phyloP scores from a whole-genome alignment of 2,113 vertebrate genomes.

The Chionomys nivalis region DNA sequence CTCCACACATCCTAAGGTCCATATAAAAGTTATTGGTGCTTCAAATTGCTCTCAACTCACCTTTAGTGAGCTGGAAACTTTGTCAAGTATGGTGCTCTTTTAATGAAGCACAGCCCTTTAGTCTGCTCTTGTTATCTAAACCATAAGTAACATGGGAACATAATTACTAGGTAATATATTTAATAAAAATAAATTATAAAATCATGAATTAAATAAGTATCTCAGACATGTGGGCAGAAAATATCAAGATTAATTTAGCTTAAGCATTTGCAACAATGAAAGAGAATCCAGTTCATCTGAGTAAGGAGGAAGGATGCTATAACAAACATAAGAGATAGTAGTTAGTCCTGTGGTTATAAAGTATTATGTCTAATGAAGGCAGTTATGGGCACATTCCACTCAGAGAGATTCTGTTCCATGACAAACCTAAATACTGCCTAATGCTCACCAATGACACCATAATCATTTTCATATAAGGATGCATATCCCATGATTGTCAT shows the following conservation, averaged over 20 bases:
- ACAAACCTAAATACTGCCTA: not conserved
- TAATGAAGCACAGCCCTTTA: not conserved
- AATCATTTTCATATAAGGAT: not conserved
- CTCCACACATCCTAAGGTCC: not conserved
- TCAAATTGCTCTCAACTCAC: not conserved
- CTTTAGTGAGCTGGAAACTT: not conserved
- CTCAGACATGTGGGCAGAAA: not conserved
- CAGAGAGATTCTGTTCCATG: not conserved
- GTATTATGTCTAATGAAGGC: not conserved
- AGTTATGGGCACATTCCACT: not conserved
- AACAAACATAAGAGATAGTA: not conserved
- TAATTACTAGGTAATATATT: not conserved
- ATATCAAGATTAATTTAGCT: not conserved
- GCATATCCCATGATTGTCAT: not conserved
- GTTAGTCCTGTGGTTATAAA: not conserved
- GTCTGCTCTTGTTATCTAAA: not conserved
- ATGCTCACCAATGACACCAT: not conserved
- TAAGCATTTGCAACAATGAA: not conserved
- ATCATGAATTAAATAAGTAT: slow-evolving; percentile 34
- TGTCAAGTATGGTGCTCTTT: not conserved
- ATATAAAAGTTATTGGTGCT: not conserved
- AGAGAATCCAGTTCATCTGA: not conserved
- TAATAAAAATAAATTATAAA: slow-evolving; percentile 12
- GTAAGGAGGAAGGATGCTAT: not conserved
- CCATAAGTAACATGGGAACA: slow-evolving; percentile 2